Percentiles rank a stretch among this genome's conserved stretches.
These are phyloP conservation scores for Osmoderma eremita DNA, from an alignment of 2,888 invertebrate species.

Conservation along the genomic window DNA sequence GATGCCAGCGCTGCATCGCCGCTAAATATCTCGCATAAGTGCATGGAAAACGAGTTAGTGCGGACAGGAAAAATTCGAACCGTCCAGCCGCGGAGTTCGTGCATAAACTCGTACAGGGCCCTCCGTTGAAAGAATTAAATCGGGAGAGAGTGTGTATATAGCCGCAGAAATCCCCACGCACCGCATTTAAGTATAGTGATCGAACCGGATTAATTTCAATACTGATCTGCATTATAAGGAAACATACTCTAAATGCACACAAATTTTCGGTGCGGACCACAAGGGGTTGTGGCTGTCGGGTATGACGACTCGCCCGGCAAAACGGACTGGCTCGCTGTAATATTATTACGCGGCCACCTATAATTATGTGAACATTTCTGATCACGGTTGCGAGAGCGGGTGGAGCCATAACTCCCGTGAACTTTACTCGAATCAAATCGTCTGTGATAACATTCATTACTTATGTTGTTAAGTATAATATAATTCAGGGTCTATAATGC, in stretches of 20 bases:
- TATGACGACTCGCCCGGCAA: neutral
- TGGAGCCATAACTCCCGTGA: constrained; percentile 49
- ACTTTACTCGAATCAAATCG: constrained; percentile 51
- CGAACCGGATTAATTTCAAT: constrained; percentile 47
- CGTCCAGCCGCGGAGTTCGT: neutral
- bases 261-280: constrained; percentile 37
- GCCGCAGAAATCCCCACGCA: constrained; percentile 24
- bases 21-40: constrained; percentile 28
- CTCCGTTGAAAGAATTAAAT: neutral
- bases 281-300: neutral
- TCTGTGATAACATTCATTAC: constrained; percentile 45
- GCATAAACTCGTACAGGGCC: neutral
- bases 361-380: constrained; percentile 51
- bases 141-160: constrained; percentile 15
- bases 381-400: constrained; percentile 50
- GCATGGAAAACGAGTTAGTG: constrained; percentile 29
- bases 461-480: constrained; percentile 42
- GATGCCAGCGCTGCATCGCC: constrained; percentile 4
- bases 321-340: constrained; percentile 40
- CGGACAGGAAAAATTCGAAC: constrained; percentile 19
- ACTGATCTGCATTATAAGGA: constrained; percentile 47
- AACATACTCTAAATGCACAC: constrained; percentile 42
- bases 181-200: constrained; percentile 42
- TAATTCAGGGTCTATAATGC: constrained; percentile 42
- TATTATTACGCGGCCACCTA: constrained; percentile 50